Percentiles rank a stretch among this genome's conserved stretches.
Conservation (phyloP, 2,113 vertebrate genomes). For the cattle (Bos taurus) region DNA sequence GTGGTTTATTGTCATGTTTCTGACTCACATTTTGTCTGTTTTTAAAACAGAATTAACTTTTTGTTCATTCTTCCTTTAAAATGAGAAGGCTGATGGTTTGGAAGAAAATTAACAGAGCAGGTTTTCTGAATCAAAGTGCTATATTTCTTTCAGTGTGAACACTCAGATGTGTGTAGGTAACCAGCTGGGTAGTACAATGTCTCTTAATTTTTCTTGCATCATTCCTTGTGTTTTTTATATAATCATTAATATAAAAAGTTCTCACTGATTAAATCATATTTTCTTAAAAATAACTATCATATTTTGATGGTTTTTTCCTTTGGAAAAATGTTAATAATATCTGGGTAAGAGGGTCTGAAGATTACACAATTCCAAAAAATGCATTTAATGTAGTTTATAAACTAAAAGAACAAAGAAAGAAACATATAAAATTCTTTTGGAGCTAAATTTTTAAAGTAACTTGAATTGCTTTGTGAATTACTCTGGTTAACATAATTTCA, state of each 20-base stretch:
- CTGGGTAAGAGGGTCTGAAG: not conserved
- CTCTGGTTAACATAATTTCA: not conserved
- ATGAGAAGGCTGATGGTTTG: not conserved
- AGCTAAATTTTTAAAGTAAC: not conserved
- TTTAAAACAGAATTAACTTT: not conserved
- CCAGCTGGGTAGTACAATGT: not conserved
- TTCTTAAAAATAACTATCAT: not conserved
- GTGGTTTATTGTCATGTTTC: not conserved
- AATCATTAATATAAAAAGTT: not conserved
- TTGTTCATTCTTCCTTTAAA: not conserved
- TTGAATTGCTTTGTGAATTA: not conserved
- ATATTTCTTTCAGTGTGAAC: not conserved
- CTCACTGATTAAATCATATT: not conserved
- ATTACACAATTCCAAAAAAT: not conserved
- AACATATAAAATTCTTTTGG: not conserved
- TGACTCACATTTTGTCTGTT: not conserved
- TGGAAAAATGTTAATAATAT: not conserved
- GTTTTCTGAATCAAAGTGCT: not conserved
- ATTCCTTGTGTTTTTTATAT: not conserved
- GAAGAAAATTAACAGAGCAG: not conserved
- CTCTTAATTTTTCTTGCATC: not conserved
- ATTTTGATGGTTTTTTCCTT: not conserved
- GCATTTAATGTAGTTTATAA: not conserved
- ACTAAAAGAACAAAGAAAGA: not conserved
- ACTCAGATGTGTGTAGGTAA: not conserved